Evolutionary conservation across 2,113 vertebrate genomes (phyloP).

Genomic region (Uropsilus gracilis): DNA sequence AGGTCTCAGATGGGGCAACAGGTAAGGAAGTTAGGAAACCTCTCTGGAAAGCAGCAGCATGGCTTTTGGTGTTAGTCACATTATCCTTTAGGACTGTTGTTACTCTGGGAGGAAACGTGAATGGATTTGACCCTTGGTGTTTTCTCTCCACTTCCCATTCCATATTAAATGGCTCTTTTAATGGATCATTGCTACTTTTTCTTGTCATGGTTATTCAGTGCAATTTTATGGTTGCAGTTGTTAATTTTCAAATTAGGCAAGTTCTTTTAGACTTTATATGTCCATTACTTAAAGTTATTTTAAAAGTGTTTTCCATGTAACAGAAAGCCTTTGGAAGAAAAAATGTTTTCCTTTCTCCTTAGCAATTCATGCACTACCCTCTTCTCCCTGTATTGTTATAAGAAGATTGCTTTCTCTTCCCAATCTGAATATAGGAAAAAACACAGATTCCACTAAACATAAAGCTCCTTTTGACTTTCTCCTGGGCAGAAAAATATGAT

Average conservation of each 20-base stretch:
- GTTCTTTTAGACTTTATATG: neutral
- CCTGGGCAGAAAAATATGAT: neutral
- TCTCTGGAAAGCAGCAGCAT: neutral
- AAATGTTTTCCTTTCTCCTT: neutral
- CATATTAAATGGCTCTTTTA: neutral
- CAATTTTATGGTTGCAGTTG: constrained; percentile 14
- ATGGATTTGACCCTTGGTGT: neutral
- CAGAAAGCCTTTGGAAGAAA: constrained; percentile 17
- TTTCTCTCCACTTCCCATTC: neutral
- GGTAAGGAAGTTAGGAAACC: neutral
- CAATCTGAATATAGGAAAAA: neutral
- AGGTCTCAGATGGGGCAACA: neutral
- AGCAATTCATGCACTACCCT: neutral
- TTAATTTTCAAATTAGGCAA: constrained; percentile 52
- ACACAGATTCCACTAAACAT: neutral
- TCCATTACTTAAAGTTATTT: neutral
- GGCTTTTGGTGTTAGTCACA: neutral
- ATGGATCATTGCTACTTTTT: neutral
- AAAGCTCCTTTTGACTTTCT: neutral
- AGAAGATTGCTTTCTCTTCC: constrained; percentile 32
- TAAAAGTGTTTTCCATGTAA: constrained; percentile 5
- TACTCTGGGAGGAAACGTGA: neutral
- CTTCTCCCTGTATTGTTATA: neutral
- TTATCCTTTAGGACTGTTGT: neutral
- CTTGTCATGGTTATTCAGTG: neutral